These are phyloP conservation scores for Pseudococcus longispinus DNA, from an alignment of 2,888 invertebrate genomes.

Conservation along the genomic window DNA sequence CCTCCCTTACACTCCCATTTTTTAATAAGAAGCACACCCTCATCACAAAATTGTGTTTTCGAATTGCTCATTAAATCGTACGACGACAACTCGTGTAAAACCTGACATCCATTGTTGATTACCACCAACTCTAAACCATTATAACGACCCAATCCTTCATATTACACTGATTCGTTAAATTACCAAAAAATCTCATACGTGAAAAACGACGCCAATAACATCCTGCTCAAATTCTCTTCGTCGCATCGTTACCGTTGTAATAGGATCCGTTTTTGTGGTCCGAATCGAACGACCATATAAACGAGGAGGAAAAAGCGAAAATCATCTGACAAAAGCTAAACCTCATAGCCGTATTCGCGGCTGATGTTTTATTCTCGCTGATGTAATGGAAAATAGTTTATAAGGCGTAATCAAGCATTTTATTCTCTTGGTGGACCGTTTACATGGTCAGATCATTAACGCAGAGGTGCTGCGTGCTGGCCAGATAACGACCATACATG, in stretches of 20 bases:
- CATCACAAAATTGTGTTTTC: too few species aligned
- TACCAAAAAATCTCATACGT: background rate
- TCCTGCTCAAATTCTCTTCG: background rate
- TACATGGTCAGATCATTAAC: background rate
- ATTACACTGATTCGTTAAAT: background rate
- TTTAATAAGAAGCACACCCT: too few species aligned
- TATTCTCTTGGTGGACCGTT: background rate
- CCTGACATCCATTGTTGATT: background rate
- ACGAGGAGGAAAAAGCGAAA: background rate
- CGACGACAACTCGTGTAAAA: too few species aligned
- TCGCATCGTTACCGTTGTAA: background rate
- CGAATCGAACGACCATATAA: background rate
- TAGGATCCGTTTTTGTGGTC: background rate
- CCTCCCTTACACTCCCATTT: too few species aligned
- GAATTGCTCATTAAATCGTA: too few species aligned
- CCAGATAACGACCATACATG: background rate
- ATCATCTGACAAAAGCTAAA: slow-evolving; percentile 1
- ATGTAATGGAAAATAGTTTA: slow-evolving; percentile 28
- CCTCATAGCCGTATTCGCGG: background rate
- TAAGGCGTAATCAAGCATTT: slow-evolving; percentile 29
- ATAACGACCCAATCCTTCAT: background rate
- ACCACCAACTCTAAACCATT: background rate
- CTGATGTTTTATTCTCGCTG: background rate
- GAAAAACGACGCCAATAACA: background rate
- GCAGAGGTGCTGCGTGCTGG: background rate